A percentile compares a stretch with the other conserved stretches of the same genome.
These are phyloP conservation scores for Chiloscyllium punctatum DNA, from an alignment of 2,797 vertebrate species.

Conservation along the genomic window DNA sequence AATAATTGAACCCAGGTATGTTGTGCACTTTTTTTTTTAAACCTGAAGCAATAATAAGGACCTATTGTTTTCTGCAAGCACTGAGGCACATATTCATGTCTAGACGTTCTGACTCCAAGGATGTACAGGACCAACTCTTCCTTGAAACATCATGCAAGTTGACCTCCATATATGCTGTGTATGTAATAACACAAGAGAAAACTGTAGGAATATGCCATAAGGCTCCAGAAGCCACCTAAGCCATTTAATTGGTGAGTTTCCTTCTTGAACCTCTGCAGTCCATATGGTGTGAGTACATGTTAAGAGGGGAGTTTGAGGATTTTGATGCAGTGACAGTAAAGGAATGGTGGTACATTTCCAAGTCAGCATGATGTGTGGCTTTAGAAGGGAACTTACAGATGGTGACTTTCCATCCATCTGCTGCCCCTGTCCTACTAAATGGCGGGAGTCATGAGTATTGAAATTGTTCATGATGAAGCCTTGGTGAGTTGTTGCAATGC, in stretches of 20 bases:
- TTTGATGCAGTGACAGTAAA: too few relatives aligned
- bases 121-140: not conserved
- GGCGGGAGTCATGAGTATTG: not conserved
- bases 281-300: too few relatives aligned
- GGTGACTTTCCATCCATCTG: too few relatives aligned
- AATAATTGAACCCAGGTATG: not conserved
- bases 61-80: not conserved
- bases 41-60: not conserved
- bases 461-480: not conserved
- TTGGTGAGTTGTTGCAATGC: not conserved
- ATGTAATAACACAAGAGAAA: not conserved
- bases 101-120: not conserved
- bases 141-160: not conserved
- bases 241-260: not conserved
- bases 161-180: not conserved
- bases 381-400: too few relatives aligned
- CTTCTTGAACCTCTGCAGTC: too few relatives aligned
- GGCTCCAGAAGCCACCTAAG: not conserved
- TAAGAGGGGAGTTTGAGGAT: too few relatives aligned
- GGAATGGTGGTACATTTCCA: too few relatives aligned
- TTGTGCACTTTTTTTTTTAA: not conserved
- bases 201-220: not conserved
- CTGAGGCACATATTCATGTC: not conserved
- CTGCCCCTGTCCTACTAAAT: not conserved
- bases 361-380: too few relatives aligned